These are phyloP conservation scores for Laothoe populi DNA, from an alignment of 2,888 invertebrate species.

Conservation along the genomic window DNA sequence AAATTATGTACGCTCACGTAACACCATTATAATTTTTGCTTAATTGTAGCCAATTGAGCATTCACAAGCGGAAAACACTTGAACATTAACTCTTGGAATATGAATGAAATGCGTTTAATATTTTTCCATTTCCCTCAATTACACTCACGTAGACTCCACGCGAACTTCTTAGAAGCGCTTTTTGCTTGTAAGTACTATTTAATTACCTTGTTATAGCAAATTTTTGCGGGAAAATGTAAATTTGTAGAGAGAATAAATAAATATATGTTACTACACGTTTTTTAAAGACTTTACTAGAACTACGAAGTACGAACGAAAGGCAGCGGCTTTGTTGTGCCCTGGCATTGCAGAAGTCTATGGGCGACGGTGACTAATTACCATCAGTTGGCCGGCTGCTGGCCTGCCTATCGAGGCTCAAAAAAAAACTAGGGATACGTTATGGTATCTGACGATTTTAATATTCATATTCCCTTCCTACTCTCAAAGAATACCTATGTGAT, in stretches of 20 bases:
- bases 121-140: conserved; percentile 43
- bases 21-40: conserved; percentile 16
- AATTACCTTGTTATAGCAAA: conserved; percentile 41
- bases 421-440: too few species aligned
- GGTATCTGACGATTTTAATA: too few species aligned
- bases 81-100: conserved; percentile 32
- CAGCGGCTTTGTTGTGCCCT: too few species aligned
- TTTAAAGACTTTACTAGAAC: too few species aligned
- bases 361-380: too few species aligned
- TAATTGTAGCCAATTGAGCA: conserved; percentile 22
- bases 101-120: conserved; percentile 49
- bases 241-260: not conserved
- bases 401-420: too few species aligned
- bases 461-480: too few species aligned
- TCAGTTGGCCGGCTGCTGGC: too few species aligned
- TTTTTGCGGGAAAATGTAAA: conserved; percentile 18
- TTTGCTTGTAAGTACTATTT: conserved; percentile 36
- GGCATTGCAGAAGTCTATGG: too few species aligned
- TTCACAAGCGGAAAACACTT: conserved; percentile 17
- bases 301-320: too few species aligned
- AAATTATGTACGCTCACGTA: conserved; percentile 18
- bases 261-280: too few species aligned
- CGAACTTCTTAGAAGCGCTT: conserved; percentile 47
- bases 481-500: too few species aligned
- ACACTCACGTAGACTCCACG: conserved; percentile 46